Conservation (phyloP, 2,888 invertebrate species). For the Yponomeuta evonymella region DNA sequence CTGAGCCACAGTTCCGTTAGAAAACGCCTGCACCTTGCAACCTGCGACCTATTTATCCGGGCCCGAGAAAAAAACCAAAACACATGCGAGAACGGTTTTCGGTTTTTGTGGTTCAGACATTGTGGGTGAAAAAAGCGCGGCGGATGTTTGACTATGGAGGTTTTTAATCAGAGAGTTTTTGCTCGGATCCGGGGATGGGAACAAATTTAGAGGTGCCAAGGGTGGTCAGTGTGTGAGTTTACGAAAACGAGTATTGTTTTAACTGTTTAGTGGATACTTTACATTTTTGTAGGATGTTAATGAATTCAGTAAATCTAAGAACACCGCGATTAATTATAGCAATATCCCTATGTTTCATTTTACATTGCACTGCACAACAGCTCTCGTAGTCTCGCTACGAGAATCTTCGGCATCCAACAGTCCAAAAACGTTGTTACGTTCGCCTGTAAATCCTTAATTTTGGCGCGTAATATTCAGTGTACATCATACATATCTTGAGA, state of each 20-base stretch:
- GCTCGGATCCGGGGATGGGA: constrained; percentile 1
- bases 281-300: neutral
- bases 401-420: no score
- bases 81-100: constrained; percentile 63
- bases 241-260: constrained; percentile 6
- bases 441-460: no score
- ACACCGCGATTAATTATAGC: no score
- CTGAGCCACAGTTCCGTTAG: constrained; percentile 52
- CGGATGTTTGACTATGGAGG: constrained; percentile 56
- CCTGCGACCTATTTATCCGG: constrained; percentile 73
- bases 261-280: constrained; percentile 9
- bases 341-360: no score
- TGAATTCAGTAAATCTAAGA: neutral
- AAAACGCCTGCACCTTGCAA: constrained; percentile 67
- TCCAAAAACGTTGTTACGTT: no score
- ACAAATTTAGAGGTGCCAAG: constrained; percentile 8
- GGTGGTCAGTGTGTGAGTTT: constrained; percentile 7
- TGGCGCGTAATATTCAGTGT: neutral
- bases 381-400: no score
- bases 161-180: constrained; percentile 13
- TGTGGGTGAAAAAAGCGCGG: constrained; percentile 29
- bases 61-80: constrained; percentile 46
- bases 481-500: neutral
- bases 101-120: constrained; percentile 47
- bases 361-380: no score